Percentiles rank a stretch among this genome's conserved stretches.
phyloP scores from a whole-genome alignment of 2,797 vertebrate genomes.

The Sebastiscus tertius region DNA sequence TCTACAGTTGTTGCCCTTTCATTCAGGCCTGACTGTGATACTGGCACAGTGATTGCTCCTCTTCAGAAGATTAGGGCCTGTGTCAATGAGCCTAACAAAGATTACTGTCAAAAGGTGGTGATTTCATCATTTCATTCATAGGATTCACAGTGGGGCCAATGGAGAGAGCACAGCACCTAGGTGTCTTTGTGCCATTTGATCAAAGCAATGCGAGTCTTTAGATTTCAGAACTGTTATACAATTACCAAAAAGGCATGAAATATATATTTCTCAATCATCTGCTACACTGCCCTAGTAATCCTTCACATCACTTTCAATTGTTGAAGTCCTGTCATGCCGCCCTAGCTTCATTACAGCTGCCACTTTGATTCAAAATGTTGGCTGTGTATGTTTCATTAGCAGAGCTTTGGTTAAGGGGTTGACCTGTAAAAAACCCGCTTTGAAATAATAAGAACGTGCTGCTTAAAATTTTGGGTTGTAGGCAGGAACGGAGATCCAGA shows the following conservation, averaged over 20 bases:
- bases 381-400: not conserved
- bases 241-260: constrained; percentile 11
- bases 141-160: not conserved
- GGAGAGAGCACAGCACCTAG: not conserved
- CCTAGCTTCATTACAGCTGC: constrained; percentile 30
- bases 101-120: constrained; percentile 22
- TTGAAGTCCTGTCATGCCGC: constrained; percentile 7
- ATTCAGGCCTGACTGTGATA: constrained; percentile 25
- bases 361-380: constrained; percentile 26
- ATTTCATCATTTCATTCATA: constrained; percentile 46
- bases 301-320: constrained; percentile 18
- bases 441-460: constrained; percentile 9
- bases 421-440: constrained; percentile 8
- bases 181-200: constrained; percentile 9
- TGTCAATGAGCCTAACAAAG: constrained; percentile 37
- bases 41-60: constrained; percentile 24
- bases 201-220: not conserved
- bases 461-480: constrained; percentile 1
- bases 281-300: constrained; percentile 22
- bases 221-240: constrained; percentile 10
- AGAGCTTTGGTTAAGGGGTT: constrained; percentile 3
- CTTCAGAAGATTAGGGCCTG: constrained; percentile 37
- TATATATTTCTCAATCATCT: constrained; percentile 15
- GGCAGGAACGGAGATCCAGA: constrained; percentile 3
- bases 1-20: constrained; percentile 14